phyloP scores from a whole-genome alignment of 2,113 vertebrate species.

The Salvelinus fontinalis region DNA sequence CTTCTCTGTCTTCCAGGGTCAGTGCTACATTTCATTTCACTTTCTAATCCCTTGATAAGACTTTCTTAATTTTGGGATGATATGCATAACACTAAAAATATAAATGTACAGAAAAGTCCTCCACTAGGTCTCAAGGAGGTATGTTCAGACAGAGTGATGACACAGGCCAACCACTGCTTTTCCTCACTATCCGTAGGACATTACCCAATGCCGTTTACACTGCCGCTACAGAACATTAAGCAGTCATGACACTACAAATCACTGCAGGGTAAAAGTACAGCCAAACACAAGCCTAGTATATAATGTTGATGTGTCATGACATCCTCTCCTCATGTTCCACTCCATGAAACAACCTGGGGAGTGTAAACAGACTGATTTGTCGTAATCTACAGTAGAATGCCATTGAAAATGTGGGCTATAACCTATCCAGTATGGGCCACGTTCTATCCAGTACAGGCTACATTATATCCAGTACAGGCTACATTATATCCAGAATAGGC shows the following conservation, averaged over 20 bases:
- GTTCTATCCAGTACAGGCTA: no score
- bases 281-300: background rate
- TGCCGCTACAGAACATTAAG: background rate
- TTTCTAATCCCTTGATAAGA: conserved; percentile 9
- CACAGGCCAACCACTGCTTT: background rate
- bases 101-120: background rate
- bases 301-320: background rate
- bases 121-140: background rate
- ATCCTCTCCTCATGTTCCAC: background rate
- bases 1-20: background rate
- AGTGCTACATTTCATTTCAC: background rate
- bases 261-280: background rate
- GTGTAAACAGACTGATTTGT: background rate
- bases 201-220: background rate
- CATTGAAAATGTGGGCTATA: no score
- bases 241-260: background rate
- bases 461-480: no score
- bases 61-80: conserved; percentile 22
- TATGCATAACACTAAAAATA: background rate
- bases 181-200: conserved; percentile 6
- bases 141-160: background rate
- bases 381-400: no score
- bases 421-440: no score
- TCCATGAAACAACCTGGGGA: background rate
- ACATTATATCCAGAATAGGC: no score